These are phyloP conservation scores for Eremobia ochroleuca DNA, from an alignment of 2,888 invertebrate species.

Conservation along the genomic window DNA sequence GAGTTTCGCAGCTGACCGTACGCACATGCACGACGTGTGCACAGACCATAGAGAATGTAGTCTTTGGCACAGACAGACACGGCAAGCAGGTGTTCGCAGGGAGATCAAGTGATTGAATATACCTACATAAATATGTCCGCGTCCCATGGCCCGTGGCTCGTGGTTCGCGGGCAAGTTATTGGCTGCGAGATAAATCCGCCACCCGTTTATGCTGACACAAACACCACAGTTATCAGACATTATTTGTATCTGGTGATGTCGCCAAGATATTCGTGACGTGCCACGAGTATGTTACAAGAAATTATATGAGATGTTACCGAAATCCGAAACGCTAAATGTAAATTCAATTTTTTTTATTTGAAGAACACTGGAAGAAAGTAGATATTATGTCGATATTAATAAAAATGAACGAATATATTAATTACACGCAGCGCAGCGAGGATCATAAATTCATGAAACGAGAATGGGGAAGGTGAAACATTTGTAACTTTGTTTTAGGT, in stretches of 20 bases:
- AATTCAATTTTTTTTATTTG: too few species aligned
- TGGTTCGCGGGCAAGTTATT: slow-evolving; percentile 12
- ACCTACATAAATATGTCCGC: slow-evolving; percentile 6
- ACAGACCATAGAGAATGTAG: too few species aligned
- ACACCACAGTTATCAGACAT: slow-evolving; percentile 25
- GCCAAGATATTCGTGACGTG: slow-evolving; percentile 1
- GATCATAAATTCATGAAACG: not conserved
- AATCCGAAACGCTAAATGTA: not conserved
- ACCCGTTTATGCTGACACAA: not conserved
- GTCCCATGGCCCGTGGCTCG: slow-evolving; percentile 1
- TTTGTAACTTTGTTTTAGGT: too few species aligned
- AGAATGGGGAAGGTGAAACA: not conserved
- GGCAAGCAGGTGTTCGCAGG: slow-evolving; percentile 47
- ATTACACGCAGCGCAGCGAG: not conserved
- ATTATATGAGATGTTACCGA: not conserved
- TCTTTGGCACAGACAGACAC: not conserved
- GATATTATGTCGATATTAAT: too few species aligned
- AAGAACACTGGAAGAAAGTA: too few species aligned
- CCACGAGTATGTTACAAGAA: not conserved
- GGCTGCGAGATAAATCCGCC: slow-evolving; percentile 38
- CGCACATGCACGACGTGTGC: not conserved
- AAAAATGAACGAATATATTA: too few species aligned
- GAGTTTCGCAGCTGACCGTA: not conserved
- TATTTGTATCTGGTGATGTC: slow-evolving; percentile 16
- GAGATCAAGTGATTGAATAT: slow-evolving; percentile 54